Evolutionary conservation across 2,888 invertebrate species (phyloP), one percentile per base, ranked within the genome.

Genomic region (Antheraea yamamai): DNA sequence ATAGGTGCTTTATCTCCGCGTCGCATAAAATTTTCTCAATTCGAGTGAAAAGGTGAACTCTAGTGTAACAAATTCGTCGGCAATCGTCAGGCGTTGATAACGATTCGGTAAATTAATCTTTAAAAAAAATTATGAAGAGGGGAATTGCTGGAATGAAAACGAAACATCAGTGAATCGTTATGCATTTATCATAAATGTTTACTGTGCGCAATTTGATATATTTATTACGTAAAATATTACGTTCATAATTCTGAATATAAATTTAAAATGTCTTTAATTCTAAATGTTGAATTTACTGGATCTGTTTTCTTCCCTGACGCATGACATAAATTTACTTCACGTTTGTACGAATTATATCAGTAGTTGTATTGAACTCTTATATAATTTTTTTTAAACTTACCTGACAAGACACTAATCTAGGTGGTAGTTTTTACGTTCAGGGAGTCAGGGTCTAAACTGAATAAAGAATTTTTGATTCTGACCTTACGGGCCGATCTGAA

Each of bases 81-180:
- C 92, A 95, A 92, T 95, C 93, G 93, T 92, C 91, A 91, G 91
- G 90, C 91, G 89, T 84, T 89, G 94, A 95, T 95, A 94, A 93
- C 92, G 91, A 92, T 92, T 94, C 88, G 84, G 87, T 87, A 87
- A 91, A 94, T 94, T 94, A 94, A 94, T 94, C 92, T 91, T 85
- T 87, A 88, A 91, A 64, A 91, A 91, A 92, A 87, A 82, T 85
- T 84, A 84, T 84, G 82, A 82, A 84, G 82, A 83, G 87, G 87
- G 88, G 84, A 78, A 75, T 73, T 78, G 80, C 78, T 78, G 83
- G 80, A 88, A 87, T 86, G 87, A 87, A 83, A 85, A 79, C 79
- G 86, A 86, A 87, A 84, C 84, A 83, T 80, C 85, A 85, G 88
- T 84, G 83, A 83, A 89, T 89, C 82, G 86, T 82, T 80, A 72